Percentiles rank a stretch among this genome's conserved stretches.
These are phyloP conservation scores for Polia nebulosa DNA, from an alignment of 2,888 invertebrate genomes.

Conservation along the genomic window DNA sequence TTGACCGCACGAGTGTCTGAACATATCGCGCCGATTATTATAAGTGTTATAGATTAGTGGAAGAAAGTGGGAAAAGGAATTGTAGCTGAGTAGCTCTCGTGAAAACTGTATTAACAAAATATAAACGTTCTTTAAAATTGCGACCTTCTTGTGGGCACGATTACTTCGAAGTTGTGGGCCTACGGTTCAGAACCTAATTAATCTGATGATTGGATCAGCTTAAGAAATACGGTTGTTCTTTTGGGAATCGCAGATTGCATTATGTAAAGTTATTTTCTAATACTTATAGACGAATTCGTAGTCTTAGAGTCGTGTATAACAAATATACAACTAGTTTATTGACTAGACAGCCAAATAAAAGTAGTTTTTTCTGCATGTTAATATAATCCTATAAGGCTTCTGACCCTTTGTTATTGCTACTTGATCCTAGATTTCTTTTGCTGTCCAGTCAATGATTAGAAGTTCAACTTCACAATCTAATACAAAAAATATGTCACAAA, in stretches of 20 bases:
- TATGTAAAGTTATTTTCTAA: no score
- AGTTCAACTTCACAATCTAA: neutral
- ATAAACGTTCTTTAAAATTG: no score
- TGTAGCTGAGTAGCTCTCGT: neutral
- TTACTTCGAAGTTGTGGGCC: no score
- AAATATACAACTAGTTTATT: neutral
- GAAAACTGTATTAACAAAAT: no score
- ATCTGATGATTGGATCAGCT: no score
- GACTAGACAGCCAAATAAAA: neutral
- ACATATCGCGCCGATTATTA: constrained; percentile 39
- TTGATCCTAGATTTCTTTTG: constrained; percentile 3
- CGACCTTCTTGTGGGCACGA: no score
- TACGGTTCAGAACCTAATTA: no score
- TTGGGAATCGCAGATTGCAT: no score
- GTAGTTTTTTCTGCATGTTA: neutral
- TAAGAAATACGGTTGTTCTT: no score
- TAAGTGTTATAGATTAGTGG: constrained; percentile 38
- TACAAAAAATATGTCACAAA: no score
- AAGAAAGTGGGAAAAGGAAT: constrained; percentile 5
- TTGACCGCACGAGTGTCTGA: constrained; percentile 47
- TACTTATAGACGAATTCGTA: no score
- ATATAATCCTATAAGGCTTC: neutral
- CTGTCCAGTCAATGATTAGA: neutral
- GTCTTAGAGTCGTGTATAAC: no score
- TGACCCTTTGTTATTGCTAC: neutral